phyloP scores from a whole-genome alignment of 2,888 invertebrate genomes.

The Eupithecia tripunctaria region DNA sequence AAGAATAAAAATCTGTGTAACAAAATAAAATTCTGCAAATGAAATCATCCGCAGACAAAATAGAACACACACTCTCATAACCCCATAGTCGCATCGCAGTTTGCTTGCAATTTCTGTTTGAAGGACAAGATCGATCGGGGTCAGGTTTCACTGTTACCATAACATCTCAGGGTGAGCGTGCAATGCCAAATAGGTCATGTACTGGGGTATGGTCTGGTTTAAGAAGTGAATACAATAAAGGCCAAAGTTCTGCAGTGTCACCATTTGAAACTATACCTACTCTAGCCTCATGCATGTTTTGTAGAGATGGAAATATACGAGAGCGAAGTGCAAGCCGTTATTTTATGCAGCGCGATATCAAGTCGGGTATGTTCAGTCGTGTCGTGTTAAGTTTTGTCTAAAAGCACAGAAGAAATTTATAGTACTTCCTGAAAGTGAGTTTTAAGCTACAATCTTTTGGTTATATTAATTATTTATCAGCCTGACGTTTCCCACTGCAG shows the following conservation, averaged over 20 bases:
- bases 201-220: constrained; percentile 17
- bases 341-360: neutral
- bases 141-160: constrained; percentile 33
- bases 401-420: no score
- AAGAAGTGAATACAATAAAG: constrained; percentile 1
- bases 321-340: neutral
- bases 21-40: neutral
- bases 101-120: constrained; percentile 25
- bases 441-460: neutral
- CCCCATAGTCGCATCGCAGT: neutral
- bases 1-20: neutral
- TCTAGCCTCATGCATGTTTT: neutral
- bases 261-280: neutral
- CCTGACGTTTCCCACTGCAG: no score
- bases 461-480: neutral
- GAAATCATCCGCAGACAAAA: neutral
- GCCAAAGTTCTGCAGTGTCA: neutral
- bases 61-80: neutral
- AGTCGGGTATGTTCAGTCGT: neutral
- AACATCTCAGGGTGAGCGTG: constrained; percentile 35
- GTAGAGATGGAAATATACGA: neutral
- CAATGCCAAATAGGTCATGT: constrained; percentile 39
- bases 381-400: neutral
- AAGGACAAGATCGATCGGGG: constrained; percentile 34
- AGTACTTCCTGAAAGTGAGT: no score